Conservation (phyloP, 2,113 vertebrate species). For the Dipodomys spectabilis region DNA sequence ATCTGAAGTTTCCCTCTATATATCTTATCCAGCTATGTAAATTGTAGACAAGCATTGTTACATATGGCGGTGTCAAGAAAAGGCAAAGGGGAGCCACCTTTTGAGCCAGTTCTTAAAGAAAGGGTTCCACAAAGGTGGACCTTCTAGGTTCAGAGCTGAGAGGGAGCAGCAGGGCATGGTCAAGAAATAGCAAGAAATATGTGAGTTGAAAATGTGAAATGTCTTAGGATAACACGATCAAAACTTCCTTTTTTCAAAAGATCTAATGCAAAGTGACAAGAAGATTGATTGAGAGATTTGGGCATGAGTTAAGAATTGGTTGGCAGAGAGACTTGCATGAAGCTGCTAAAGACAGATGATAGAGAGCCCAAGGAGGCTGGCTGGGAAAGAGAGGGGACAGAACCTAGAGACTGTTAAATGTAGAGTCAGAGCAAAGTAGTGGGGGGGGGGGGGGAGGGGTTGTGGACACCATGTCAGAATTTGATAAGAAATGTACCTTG, state of each 20-base stretch:
- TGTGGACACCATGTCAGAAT: background rate
- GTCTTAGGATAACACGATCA: background rate
- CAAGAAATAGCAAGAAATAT: background rate
- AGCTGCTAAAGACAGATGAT: background rate
- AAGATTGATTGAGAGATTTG: background rate
- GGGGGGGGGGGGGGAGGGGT: background rate
- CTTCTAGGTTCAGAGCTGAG: background rate
- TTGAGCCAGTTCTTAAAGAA: background rate
- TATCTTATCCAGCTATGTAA: background rate
- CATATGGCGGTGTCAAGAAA: background rate
- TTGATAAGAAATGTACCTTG: background rate
- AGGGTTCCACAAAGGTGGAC: background rate
- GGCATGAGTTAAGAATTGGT: background rate
- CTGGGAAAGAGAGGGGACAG: background rate
- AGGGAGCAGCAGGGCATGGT: background rate
- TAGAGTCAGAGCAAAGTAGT: background rate
- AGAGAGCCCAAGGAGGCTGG: background rate
- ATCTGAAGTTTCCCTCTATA: background rate
- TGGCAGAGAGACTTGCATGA: background rate
- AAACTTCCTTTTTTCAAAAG: background rate
- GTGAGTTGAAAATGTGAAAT: background rate
- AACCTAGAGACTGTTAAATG: constrained; percentile 1
- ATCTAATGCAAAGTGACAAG: background rate
- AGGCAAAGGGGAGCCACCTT: background rate
- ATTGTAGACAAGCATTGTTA: background rate